phyloP scores from a whole-genome alignment of 2,888 invertebrate species.

The Brachynemurus nebulosus region DNA sequence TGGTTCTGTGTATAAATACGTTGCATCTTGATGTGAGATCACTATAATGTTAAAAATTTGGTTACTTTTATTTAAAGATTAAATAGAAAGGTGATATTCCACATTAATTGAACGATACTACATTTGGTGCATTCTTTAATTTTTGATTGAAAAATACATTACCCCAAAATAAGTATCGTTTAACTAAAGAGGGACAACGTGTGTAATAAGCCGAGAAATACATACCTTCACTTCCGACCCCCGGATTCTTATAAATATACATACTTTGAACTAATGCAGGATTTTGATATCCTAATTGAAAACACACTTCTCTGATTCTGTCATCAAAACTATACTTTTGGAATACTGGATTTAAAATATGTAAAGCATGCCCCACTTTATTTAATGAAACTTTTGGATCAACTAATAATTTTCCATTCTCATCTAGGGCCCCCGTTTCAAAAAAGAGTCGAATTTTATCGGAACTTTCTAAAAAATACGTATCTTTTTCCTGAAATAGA shows the following conservation, averaged over 20 bases:
- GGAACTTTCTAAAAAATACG: slow-evolving; percentile 81
- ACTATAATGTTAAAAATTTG: too few species aligned
- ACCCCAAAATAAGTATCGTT: not conserved
- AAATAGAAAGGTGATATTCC: too few species aligned
- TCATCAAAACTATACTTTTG: slow-evolving; percentile 70
- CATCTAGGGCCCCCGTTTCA: slow-evolving; percentile 67
- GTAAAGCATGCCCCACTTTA: slow-evolving; percentile 84
- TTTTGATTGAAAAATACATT: slow-evolving; percentile 3
- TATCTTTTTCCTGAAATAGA: slow-evolving; percentile 41
- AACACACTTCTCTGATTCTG: slow-evolving; percentile 63
- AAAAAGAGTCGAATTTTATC: slow-evolving; percentile 88
- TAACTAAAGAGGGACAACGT: too few species aligned
- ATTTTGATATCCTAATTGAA: slow-evolving; percentile 54
- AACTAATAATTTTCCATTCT: slow-evolving; percentile 57
- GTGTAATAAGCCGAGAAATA: slow-evolving; percentile 1
- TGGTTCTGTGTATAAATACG: slow-evolving; percentile 78
- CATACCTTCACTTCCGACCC: slow-evolving; percentile 75
- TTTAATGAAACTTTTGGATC: slow-evolving; percentile 52
- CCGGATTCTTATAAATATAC: slow-evolving; percentile 96
- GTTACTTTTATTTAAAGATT: too few species aligned
- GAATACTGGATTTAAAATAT: slow-evolving; percentile 67
- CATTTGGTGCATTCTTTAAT: too few species aligned
- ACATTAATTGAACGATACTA: too few species aligned
- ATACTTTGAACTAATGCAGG: slow-evolving; percentile 91
- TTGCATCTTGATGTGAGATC: slow-evolving; percentile 70